phyloP scores from a whole-genome alignment of 2,797 vertebrate species.

The Sebastes iracundus region DNA sequence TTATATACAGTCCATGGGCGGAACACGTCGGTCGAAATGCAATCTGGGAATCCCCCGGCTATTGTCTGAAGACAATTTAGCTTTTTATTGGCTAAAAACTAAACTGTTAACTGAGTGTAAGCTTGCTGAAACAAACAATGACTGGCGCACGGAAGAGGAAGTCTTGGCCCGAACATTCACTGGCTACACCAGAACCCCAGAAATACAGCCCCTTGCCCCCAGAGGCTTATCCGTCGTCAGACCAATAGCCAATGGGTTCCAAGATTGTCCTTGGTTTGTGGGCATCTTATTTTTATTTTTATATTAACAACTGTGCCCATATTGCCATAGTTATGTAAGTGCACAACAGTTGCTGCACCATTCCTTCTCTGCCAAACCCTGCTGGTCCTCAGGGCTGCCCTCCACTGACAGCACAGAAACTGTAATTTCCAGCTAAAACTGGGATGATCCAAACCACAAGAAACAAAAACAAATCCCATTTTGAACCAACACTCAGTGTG shows the following conservation, averaged over 20 bases:
- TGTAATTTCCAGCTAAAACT: slow-evolving; percentile 55
- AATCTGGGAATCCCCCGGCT: too few species aligned
- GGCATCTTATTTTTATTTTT: neutral
- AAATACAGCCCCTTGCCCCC: neutral
- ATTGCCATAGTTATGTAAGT: neutral
- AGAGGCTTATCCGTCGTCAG: neutral
- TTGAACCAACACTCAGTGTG: slow-evolving; percentile 16
- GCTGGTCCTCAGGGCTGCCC: slow-evolving; percentile 6
- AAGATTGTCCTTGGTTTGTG: neutral
- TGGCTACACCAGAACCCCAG: neutral
- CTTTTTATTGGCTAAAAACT: neutral
- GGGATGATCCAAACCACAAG: slow-evolving; percentile 37
- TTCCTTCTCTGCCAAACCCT: slow-evolving; percentile 28
- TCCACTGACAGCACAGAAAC: slow-evolving; percentile 27
- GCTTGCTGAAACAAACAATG: neutral
- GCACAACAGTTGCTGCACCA: neutral
- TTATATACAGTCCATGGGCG: too few species aligned
- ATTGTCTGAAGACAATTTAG: neutral
- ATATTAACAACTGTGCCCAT: neutral
- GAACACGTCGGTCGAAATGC: too few species aligned
- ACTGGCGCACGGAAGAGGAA: neutral
- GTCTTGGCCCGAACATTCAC: neutral
- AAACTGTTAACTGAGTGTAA: neutral
- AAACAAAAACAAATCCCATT: slow-evolving; percentile 11
- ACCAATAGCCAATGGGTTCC: neutral